Base-by-base conservation (phyloP, 2,113 vertebrate genomes). In the Sminthopsis crassicaudata region DNA sequence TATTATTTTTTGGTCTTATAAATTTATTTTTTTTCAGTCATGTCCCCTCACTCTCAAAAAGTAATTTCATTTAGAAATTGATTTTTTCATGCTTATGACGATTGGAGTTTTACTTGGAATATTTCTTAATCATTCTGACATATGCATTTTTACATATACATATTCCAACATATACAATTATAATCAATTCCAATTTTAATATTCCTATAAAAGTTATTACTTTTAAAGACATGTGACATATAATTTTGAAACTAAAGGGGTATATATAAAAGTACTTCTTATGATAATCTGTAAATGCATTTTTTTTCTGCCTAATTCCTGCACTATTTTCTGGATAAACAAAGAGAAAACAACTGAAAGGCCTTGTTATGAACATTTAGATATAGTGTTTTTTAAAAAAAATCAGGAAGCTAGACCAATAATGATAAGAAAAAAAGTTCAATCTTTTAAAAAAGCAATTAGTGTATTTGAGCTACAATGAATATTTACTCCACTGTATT, bases 341-440 rank as follows among this genome's bases (percentile, higher is more conserved):
- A 84, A 84, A 42, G 36, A 5, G 36, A 55, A 93, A 92, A 94
- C 24, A 89, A 26, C 46, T 92, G 26, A 88, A 1, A 25, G 57
- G 91, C 0, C 3, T 50, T n/a, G 2, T 27, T 30, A 52, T 76
- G 1, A 89, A 92, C 52, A 89, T 46, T 92, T 84, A 94, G 23
- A 4, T 93, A 50, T 26, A 91, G 0, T 2, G 91, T 27, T 60
- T 95, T 76, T 27, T 3, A 48, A 48, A 48, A 92, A 90, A 92
- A 90, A 27, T 8, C 36, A 50, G 0, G 88, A 30, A 48, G 5
- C 1, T 50, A 84, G 14, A 84, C 26, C 46, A n/a, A 51, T 76
- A 42, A 76, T 46, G n/a, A 52, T 54, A 46, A 88, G 57, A 5
- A 92, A 93, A 96, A 92, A 93, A 96, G 46, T 91, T 48, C 19